These are phyloP conservation scores for Rhabditoides inermis DNA, from an alignment of 2,888 invertebrate species.

Conservation along the genomic window DNA sequence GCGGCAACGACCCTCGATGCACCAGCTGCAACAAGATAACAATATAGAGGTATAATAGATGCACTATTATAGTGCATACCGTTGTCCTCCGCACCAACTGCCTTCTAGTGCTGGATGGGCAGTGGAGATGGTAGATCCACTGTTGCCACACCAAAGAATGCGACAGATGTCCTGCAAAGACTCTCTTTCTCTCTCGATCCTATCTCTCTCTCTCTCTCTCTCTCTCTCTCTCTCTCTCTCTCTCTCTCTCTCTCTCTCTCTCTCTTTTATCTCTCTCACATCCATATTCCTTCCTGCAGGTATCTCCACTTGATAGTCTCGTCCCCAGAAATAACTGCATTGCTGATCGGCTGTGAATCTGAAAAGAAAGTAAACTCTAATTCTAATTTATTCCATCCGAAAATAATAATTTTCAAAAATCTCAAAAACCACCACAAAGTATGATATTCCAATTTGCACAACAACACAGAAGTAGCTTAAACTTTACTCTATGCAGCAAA, in stretches of 20 bases:
- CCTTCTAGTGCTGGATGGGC: constrained; percentile 52
- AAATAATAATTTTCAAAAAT: too few species aligned
- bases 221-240: not conserved
- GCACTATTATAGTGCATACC: too few species aligned
- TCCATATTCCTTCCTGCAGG: constrained; percentile 45
- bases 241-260: too few species aligned
- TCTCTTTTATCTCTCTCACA: constrained; percentile 13
- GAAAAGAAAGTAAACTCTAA: too few species aligned
- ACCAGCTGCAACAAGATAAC: too few species aligned
- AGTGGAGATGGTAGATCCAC: constrained; percentile 51
- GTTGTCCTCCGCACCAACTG: constrained; percentile 52
- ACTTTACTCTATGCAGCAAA: too few species aligned
- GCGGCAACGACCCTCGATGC: constrained; percentile 44
- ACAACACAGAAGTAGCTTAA: too few species aligned
- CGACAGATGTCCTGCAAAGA: constrained; percentile 48
- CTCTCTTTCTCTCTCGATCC: not conserved
- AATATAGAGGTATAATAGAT: too few species aligned
- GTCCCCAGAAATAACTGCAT: constrained; percentile 52
- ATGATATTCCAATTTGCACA: too few species aligned
- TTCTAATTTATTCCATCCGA: too few species aligned
- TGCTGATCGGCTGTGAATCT: constrained; percentile 51
- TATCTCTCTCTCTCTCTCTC: constrained; percentile 12
- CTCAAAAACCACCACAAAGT: too few species aligned
- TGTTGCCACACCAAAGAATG: constrained; percentile 52
- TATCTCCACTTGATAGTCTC: constrained; percentile 50